phyloP scores from a whole-genome alignment of 2,113 vertebrate genomes.

The Gymnogyps californianus region DNA sequence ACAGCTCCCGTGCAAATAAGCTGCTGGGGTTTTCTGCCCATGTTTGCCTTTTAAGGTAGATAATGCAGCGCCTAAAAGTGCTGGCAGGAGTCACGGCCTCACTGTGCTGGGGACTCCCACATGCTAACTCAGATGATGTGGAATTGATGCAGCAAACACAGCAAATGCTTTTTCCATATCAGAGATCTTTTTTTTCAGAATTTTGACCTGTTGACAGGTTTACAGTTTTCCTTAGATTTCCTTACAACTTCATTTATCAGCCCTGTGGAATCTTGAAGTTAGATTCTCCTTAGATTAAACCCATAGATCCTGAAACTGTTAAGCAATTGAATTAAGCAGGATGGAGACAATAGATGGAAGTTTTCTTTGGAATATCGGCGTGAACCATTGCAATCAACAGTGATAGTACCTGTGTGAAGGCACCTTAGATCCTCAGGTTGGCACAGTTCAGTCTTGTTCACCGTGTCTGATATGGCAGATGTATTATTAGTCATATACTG shows the following conservation, averaged over 20 bases:
- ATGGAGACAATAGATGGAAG: neutral
- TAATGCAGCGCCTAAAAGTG: neutral
- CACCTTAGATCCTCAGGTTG: neutral
- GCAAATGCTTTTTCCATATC: neutral
- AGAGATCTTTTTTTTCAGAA: neutral
- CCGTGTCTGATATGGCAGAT: neutral
- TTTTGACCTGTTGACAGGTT: neutral
- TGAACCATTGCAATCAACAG: neutral
- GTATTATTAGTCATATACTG: neutral
- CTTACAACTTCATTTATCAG: neutral
- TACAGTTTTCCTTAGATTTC: neutral
- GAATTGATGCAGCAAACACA: neutral
- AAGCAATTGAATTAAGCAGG: neutral
- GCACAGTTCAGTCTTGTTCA: neutral
- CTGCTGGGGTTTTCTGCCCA: neutral
- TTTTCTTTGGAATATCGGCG: neutral
- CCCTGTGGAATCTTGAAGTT: neutral
- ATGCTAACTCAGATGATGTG: neutral
- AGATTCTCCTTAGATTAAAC: slow-evolving; percentile 1
- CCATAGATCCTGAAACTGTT: neutral
- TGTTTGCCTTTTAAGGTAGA: neutral
- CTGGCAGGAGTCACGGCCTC: neutral
- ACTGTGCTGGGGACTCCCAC: neutral
- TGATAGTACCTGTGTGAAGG: neutral
- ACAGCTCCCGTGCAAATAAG: neutral